Percentiles rank a stretch among this genome's conserved stretches.
phyloP scores from a whole-genome alignment of 2,113 vertebrate species.

The Gulo gulo region DNA sequence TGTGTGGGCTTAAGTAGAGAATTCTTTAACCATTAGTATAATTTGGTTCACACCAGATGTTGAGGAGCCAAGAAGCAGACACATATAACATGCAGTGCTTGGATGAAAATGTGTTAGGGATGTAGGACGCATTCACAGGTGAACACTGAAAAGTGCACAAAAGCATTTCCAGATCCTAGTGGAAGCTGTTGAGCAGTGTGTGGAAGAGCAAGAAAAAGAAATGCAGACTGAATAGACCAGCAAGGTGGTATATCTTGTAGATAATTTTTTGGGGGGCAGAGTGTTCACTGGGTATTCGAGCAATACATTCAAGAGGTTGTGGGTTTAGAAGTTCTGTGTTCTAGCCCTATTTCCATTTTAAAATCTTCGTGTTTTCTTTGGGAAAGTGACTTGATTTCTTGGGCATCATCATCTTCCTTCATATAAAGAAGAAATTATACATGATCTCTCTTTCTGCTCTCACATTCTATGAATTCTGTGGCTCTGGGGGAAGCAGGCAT shows the following conservation, averaged over 20 bases:
- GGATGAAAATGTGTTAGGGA: background rate
- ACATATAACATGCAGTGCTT: background rate
- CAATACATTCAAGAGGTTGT: background rate
- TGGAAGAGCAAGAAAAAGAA: background rate
- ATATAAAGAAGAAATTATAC: background rate
- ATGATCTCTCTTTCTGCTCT: background rate
- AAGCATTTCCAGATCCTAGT: background rate
- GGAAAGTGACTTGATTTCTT: background rate
- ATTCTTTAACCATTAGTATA: background rate
- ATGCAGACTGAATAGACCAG: background rate
- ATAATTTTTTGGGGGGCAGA: background rate
- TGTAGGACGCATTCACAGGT: background rate
- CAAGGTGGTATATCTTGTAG: background rate
- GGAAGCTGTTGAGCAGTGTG: background rate
- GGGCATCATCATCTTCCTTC: background rate
- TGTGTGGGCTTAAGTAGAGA: background rate
- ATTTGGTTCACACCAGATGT: background rate
- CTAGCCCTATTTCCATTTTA: background rate
- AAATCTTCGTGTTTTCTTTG: background rate
- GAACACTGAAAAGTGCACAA: background rate
- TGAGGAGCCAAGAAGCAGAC: background rate
- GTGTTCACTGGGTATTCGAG: background rate
- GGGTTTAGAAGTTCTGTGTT: background rate
- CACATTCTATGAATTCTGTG: background rate
- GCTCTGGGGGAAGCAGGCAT: background rate